These are phyloP conservation scores for Samia ricini DNA, from an alignment of 1,140 invertebrate genomes.

Conservation along the genomic window DNA sequence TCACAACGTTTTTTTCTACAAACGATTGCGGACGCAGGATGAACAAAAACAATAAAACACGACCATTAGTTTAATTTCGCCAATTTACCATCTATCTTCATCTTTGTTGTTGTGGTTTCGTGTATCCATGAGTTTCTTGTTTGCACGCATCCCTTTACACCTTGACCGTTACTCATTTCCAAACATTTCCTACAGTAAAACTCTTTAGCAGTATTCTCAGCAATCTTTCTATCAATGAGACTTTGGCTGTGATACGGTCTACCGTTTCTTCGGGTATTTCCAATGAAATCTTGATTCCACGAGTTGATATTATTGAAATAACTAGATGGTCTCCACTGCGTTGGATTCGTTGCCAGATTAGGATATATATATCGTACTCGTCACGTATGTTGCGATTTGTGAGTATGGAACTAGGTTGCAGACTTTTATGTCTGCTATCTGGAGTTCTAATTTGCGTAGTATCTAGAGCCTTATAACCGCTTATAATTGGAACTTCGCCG, in stretches of 20 bases:
- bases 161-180: constrained; percentile 41
- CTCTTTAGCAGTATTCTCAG: constrained; percentile 53
- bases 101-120: constrained; percentile 56
- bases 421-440: constrained; percentile 44
- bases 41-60: constrained; percentile 48
- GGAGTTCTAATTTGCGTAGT: constrained; percentile 59
- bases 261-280: constrained; percentile 23
- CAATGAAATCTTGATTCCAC: constrained; percentile 39
- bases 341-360: constrained; percentile 42
- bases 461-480: constrained; percentile 57
- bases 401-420: constrained; percentile 36
- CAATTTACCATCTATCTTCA: constrained; percentile 70
- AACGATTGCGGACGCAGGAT: constrained; percentile 32
- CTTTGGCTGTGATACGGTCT: constrained; percentile 26
- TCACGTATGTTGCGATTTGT: constrained; percentile 48
- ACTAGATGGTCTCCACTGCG: constrained; percentile 57
- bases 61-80: constrained; percentile 66
- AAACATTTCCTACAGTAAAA: constrained; percentile 67
- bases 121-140: constrained; percentile 40
- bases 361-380: constrained; percentile 60
- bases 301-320: constrained; percentile 64
- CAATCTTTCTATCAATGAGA: constrained; percentile 46
- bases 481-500: constrained; percentile 56
- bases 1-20: constrained; percentile 43
- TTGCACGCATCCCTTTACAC: constrained; percentile 34